Conservation (phyloP, 2,113 vertebrate species). For the Thalassarche chlororhynchos region DNA sequence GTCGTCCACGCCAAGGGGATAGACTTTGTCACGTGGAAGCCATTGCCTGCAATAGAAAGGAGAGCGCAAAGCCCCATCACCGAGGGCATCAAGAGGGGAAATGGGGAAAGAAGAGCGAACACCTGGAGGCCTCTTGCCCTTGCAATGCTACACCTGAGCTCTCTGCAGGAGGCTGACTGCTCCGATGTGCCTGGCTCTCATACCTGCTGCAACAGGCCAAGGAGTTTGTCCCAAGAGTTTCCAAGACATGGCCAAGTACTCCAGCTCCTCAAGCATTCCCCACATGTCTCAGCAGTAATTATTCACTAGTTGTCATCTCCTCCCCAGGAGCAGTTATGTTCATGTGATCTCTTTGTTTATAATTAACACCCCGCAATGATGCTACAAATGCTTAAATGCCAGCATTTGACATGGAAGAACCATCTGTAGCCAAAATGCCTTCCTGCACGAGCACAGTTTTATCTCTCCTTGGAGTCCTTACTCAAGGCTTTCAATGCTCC, state of each 20-base stretch:
- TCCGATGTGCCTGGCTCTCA: background rate
- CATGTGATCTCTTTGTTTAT: accelerated
- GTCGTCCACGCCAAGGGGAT: conserved; percentile 89
- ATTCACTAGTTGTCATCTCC: background rate
- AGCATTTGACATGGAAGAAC: background rate
- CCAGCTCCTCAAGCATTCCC: background rate
- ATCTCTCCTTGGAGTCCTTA: background rate
- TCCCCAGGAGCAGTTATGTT: background rate
- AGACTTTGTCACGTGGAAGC: conserved; percentile 92
- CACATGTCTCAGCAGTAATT: background rate
- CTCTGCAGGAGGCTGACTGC: background rate
- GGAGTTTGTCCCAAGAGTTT: background rate
- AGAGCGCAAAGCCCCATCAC: background rate
- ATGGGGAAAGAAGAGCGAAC: background rate
- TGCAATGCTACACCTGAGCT: accelerated
- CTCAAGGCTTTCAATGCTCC: background rate
- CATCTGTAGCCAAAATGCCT: background rate
- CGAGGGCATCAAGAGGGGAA: background rate
- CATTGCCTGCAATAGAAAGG: conserved; percentile 86
- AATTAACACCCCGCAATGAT: accelerated
- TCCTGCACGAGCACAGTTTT: background rate
- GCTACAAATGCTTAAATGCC: background rate
- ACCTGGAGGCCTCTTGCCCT: background rate
- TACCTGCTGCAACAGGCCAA: background rate
- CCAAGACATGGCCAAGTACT: background rate